phyloP scores from a whole-genome alignment of 2,888 invertebrate species.

The Microdon myrmicae region DNA sequence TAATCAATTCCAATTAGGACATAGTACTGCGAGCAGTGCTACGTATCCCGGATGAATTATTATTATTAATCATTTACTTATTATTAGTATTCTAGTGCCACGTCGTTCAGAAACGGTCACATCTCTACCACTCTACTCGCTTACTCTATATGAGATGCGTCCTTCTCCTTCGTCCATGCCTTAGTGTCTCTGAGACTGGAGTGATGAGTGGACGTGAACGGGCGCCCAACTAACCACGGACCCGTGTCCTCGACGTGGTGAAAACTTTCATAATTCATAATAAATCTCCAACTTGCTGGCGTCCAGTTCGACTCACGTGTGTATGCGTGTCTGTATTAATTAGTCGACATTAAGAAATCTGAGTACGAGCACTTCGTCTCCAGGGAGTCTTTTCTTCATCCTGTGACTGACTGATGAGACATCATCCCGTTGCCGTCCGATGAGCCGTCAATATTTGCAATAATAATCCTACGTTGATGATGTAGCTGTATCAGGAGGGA shows the following conservation, averaged over 20 bases:
- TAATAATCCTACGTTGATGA: constrained; percentile 44
- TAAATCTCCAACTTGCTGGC: constrained; percentile 25
- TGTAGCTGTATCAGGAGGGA: constrained; percentile 9
- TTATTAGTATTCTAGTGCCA: constrained; percentile 56
- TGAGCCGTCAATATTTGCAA: constrained; percentile 37
- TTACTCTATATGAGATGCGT: neutral
- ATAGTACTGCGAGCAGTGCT: constrained; percentile 60
- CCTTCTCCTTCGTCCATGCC: neutral
- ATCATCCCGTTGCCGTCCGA: constrained; percentile 20
- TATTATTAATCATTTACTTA: constrained; percentile 67
- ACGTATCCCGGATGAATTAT: constrained; percentile 66
- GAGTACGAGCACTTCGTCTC: constrained; percentile 49
- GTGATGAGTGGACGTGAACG: constrained; percentile 49
- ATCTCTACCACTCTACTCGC: constrained; percentile 5
- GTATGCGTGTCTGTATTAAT: constrained; percentile 36
- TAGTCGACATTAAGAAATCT: constrained; percentile 53
- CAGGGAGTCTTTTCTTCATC: constrained; percentile 24
- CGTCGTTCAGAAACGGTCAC: constrained; percentile 6
- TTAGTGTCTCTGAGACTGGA: constrained; percentile 19
- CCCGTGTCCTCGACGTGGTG: constrained; percentile 51
- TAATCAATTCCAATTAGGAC: constrained; percentile 67
- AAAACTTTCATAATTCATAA: constrained; percentile 53
- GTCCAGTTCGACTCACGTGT: neutral
- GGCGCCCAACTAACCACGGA: too few relatives aligned
- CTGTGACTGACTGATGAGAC: constrained; percentile 33